A percentile compares a stretch with the other conserved stretches of the same genome.
These are phyloP conservation scores for Macaria liturata DNA, from an alignment of 2,888 invertebrate genomes.

Conservation along the genomic window DNA sequence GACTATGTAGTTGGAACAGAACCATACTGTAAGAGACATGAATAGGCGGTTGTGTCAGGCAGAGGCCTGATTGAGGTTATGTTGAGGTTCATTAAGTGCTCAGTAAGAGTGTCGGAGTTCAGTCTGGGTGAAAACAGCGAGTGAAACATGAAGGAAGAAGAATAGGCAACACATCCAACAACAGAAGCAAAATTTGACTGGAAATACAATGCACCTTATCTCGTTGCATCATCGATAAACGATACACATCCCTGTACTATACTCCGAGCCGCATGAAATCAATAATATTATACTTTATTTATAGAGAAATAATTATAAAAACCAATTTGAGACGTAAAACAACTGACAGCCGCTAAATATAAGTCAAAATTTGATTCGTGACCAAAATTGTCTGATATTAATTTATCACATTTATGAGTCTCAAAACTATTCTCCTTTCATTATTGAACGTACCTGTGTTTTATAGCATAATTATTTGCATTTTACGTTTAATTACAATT, in stretches of 20 bases:
- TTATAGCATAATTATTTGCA: conserved; percentile 58
- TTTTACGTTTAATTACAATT: conserved; percentile 49
- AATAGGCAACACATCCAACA: conserved; percentile 48
- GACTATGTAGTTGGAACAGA: too few relatives aligned
- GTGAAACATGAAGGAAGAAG: conserved; percentile 34
- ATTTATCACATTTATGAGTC: background rate
- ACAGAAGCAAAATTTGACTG: conserved; percentile 37
- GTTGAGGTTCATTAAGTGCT: conserved; percentile 31
- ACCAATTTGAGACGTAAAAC: conserved; percentile 74
- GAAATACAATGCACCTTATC: conserved; percentile 71
- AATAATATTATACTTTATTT: conserved; percentile 33
- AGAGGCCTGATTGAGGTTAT: conserved; percentile 50
- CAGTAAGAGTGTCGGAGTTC: too few relatives aligned
- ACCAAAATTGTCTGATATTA: conserved; percentile 18
- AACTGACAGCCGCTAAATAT: conserved; percentile 79
- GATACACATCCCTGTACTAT: conserved; percentile 61
- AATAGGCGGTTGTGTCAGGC: too few relatives aligned
- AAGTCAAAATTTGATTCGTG: conserved; percentile 51
- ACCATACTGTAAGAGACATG: too few relatives aligned
- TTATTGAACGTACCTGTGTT: conserved; percentile 55
- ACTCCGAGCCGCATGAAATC: conserved; percentile 67
- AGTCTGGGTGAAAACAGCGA: conserved; percentile 20
- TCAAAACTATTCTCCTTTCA: conserved; percentile 9
- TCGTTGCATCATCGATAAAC: conserved; percentile 77
- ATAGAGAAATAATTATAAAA: conserved; percentile 15